Evolutionary conservation across 1,140 invertebrate species (phyloP), one percentile per base, ranked within the genome.

Genomic region (Bradysia coprophila): DNA sequence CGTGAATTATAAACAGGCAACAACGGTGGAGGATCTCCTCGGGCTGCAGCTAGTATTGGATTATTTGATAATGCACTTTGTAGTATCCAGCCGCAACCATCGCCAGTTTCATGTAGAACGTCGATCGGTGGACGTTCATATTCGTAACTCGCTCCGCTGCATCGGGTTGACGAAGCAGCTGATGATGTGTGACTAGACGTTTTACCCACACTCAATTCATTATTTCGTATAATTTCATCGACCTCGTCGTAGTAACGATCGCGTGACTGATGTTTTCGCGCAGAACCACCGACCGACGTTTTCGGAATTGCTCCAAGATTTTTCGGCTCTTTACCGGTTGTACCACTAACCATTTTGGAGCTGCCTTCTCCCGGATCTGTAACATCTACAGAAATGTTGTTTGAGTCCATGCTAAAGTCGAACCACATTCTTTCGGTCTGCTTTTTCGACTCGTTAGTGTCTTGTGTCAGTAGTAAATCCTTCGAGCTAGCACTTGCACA

Each of bases 401-500:
- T 38, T 18, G 36, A n/a, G 18, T 38, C 36, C 36, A 38, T 38
- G 13, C 18, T 38, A 18, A 38, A 38, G 11, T 38, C 36, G 18
- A 18, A 18, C 36, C 36, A 38, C 4, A 18, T 38, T 20, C 16
- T 4, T 10, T 40, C 45, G 44, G 38, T 38, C 42, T 52, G 44
- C 21, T 55, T 49, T 48, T 62, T 28, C n/a, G n/a, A n/a, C n/a
- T n/a, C n/a, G n/a, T n/a, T n/a, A n/a, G n/a, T n/a, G 8, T 64
- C 66, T 57, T 68, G 64, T 41, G 71, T 66, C 54, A 75, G 62
- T 16, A 75, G 55, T 33, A 72, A 67, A 53, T 76, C 73, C 56
- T 74, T 75, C 4, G 72, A 74, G 51, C 71, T 73, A 36, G 71
- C 72, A 54, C 69, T 75, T 18, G 66, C 64, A 42, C 53, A 55